phyloP scores from a whole-genome alignment of 2,888 invertebrate genomes.

The Trissoscelio sp. region DNA sequence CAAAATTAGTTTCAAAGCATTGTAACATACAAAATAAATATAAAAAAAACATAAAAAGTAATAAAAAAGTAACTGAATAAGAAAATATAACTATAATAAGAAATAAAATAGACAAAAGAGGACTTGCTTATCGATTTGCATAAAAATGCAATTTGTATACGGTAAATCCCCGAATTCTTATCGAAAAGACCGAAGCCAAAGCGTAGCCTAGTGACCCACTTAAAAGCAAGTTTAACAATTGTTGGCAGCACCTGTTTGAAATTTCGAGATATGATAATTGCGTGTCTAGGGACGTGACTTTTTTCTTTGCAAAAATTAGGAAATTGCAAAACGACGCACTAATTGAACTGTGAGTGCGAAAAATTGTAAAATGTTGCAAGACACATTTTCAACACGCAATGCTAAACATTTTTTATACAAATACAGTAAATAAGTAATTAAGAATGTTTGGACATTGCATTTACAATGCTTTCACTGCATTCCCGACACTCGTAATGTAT shows the following conservation, averaged over 20 bases:
- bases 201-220: constrained; percentile 68
- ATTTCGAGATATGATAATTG: constrained; percentile 21
- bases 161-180: constrained; percentile 27
- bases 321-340: constrained; percentile 17
- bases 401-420: not conserved
- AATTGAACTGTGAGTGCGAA: not conserved
- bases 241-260: constrained; percentile 19
- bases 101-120: not conserved
- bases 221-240: constrained; percentile 13
- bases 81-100: too few relatives aligned
- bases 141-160: constrained; percentile 29
- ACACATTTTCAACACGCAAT: constrained; percentile 26
- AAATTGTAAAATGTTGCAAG: constrained; percentile 14
- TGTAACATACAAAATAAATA: too few relatives aligned
- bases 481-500: constrained; percentile 1
- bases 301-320: constrained; percentile 23
- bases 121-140: constrained; percentile 2
- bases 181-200: not conserved
- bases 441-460: not conserved
- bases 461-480: constrained; percentile 31
- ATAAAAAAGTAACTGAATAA: too few relatives aligned
- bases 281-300: not conserved
- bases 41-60: too few relatives aligned
- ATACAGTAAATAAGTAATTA: constrained; percentile 15
- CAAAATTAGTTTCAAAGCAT: too few relatives aligned